phyloP scores from a whole-genome alignment of 2,797 vertebrate genomes.

The Scleropages formosus region DNA sequence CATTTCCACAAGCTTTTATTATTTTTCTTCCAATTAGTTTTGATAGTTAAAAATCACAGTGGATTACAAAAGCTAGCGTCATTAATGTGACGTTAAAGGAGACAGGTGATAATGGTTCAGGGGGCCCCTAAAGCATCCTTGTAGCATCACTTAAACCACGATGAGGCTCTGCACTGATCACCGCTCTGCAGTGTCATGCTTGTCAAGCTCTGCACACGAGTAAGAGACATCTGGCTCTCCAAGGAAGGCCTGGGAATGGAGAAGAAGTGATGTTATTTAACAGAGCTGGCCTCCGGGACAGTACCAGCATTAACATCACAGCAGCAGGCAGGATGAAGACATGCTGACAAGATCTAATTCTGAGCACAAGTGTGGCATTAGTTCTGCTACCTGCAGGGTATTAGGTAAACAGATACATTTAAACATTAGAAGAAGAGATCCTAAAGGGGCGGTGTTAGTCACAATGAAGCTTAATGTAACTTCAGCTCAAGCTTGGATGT shows the following conservation, averaged over 20 bases:
- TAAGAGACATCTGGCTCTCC: not conserved
- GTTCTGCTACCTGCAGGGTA: not conserved
- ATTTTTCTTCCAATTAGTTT: not conserved
- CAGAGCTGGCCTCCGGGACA: not conserved
- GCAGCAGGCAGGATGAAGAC: conserved; percentile 6
- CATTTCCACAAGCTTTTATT: not conserved
- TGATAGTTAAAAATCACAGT: not conserved
- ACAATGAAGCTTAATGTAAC: not conserved
- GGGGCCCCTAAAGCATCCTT: conserved; percentile 13
- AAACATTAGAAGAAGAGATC: not conserved
- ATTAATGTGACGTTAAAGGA: not conserved
- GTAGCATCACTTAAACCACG: not conserved
- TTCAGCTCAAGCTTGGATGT: too few relatives aligned
- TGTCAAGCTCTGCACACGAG: conserved; percentile 2
- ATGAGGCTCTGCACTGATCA: conserved; percentile 8
- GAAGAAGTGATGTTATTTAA: not conserved
- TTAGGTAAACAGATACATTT: not conserved
- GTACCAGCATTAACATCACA: not conserved
- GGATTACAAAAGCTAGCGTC: not conserved
- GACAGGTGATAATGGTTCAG: not conserved
- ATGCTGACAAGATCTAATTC: conserved; percentile 10
- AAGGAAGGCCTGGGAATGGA: not conserved
- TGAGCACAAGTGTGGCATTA: conserved; percentile 9
- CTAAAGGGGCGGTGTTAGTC: conserved; percentile 1
- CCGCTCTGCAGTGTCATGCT: not conserved